Percentiles rank a stretch among this genome's conserved stretches.
These are phyloP conservation scores for Merluccius polli DNA, from an alignment of 2,797 vertebrate genomes.

Conservation along the genomic window DNA sequence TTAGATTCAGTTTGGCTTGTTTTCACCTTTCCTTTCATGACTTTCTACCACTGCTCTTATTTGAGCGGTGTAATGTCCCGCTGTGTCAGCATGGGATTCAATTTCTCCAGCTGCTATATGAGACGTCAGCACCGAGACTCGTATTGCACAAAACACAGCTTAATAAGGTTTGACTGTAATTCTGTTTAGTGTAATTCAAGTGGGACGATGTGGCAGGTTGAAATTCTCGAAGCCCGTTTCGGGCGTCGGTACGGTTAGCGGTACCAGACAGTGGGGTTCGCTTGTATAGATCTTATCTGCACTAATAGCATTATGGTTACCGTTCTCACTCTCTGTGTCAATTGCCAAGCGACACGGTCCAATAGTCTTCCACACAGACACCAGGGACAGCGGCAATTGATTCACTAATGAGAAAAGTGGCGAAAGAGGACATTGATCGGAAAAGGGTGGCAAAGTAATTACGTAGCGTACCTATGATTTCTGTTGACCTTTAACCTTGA, in stretches of 20 bases:
- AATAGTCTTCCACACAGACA: slow-evolving; percentile 36
- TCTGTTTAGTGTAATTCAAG: not conserved
- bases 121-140: not conserved
- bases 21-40: not conserved
- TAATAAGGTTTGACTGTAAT: not conserved
- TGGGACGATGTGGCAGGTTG: not conserved
- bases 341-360: slow-evolving; percentile 44
- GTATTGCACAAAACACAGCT: not conserved
- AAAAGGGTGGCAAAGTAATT: slow-evolving; percentile 39
- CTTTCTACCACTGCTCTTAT: not conserved
- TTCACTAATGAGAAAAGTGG: slow-evolving; percentile 61
- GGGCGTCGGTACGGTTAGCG: not conserved
- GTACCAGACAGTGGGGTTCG: slow-evolving; percentile 20
- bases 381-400: slow-evolving; percentile 58
- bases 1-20: not conserved
- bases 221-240: not conserved
- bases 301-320: slow-evolving; percentile 36
- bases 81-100: not conserved
- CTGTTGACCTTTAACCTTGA: slow-evolving; percentile 24
- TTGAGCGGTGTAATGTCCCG: not conserved
- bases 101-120: not conserved
- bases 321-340: slow-evolving; percentile 36
- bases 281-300: slow-evolving; percentile 33
- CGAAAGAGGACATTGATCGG: slow-evolving; percentile 35
- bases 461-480: slow-evolving; percentile 25